These are phyloP conservation scores for Acronicta alni DNA, from an alignment of 2,888 invertebrate species.

Conservation along the genomic window DNA sequence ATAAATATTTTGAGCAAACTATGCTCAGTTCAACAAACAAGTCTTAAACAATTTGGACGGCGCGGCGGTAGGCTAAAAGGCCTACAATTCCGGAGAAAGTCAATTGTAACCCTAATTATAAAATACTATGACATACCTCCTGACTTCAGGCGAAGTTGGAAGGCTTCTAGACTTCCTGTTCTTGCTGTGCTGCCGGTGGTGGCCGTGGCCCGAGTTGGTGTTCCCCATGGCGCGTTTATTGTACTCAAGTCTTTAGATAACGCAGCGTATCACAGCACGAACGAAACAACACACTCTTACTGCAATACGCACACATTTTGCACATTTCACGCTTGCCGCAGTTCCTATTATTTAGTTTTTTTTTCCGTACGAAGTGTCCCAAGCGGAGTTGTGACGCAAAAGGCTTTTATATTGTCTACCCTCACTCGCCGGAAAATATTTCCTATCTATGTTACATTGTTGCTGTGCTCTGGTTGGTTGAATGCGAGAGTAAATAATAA, in stretches of 20 bases:
- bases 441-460: conserved; percentile 28
- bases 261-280: conserved; percentile 42
- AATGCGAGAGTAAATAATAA: conserved; percentile 16
- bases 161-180: conserved; percentile 92
- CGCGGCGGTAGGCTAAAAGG: too few species aligned
- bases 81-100: background rate
- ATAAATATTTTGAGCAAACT: too few species aligned
- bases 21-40: too few species aligned
- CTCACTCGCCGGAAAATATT: conserved; percentile 31
- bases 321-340: conserved; percentile 38
- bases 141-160: conserved; percentile 94
- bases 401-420: conserved; percentile 46
- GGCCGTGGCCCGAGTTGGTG: conserved; percentile 80
- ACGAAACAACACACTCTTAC: conserved; percentile 42
- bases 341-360: conserved; percentile 40
- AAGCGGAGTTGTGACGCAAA: conserved; percentile 48
- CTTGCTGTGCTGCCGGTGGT: conserved; percentile 80
- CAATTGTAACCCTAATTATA: background rate
- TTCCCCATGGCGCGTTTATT: conserved; percentile 78
- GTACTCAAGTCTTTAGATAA: conserved; percentile 45
- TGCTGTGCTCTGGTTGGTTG: conserved; percentile 15
- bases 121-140: conserved; percentile 90
- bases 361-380: conserved; percentile 33
- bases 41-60: too few species aligned
- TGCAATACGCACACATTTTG: conserved; percentile 48